A percentile compares a stretch with the other conserved stretches of the same genome.
These are phyloP conservation scores for Drosophila equinoxialis DNA, from an alignment of 1,140 invertebrate genomes.

Conservation along the genomic window DNA sequence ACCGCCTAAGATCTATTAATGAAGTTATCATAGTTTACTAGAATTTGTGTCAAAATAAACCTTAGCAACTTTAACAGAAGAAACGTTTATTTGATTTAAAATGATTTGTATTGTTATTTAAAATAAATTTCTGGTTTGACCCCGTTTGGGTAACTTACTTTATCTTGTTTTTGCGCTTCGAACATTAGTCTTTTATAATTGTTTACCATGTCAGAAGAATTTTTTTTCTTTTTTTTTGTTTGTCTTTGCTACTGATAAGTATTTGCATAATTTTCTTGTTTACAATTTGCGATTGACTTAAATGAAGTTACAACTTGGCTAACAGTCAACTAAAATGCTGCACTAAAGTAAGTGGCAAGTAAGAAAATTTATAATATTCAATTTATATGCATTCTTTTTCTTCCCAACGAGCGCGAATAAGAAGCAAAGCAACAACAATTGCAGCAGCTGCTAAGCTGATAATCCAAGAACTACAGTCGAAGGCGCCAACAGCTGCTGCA, in stretches of 20 bases:
- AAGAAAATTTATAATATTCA: slow-evolving; percentile 81
- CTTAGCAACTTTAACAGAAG: slow-evolving; percentile 19
- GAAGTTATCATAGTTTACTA: no score
- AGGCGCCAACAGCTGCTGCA: slow-evolving; percentile 52
- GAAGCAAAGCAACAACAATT: slow-evolving; percentile 51
- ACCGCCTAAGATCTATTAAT: no score
- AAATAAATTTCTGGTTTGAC: slow-evolving; percentile 31
- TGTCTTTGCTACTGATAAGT: slow-evolving; percentile 41
- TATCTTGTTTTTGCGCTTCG: not conserved
- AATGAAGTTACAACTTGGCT: slow-evolving; percentile 81
- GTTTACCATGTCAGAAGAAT: slow-evolving; percentile 22
- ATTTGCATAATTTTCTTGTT: slow-evolving; percentile 82
- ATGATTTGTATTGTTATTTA: not conserved
- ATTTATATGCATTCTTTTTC: slow-evolving; percentile 77
- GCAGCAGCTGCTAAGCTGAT: slow-evolving; percentile 71
- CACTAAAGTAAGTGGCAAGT: slow-evolving; percentile 62
- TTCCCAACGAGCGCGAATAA: slow-evolving; percentile 36
- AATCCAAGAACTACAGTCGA: slow-evolving; percentile 56
- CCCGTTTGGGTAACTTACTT: slow-evolving; percentile 22
- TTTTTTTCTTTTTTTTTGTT: slow-evolving; percentile 34
- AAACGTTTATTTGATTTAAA: not conserved
- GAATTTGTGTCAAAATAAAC: not conserved
- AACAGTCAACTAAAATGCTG: slow-evolving; percentile 55
- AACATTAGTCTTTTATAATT: slow-evolving; percentile 2
- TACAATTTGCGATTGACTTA: slow-evolving; percentile 81